Percentiles rank a stretch among this genome's conserved stretches.
Evolutionary conservation across 2,797 vertebrate genomes (phyloP).

Genomic region (Thalassophryne amazonica): DNA sequence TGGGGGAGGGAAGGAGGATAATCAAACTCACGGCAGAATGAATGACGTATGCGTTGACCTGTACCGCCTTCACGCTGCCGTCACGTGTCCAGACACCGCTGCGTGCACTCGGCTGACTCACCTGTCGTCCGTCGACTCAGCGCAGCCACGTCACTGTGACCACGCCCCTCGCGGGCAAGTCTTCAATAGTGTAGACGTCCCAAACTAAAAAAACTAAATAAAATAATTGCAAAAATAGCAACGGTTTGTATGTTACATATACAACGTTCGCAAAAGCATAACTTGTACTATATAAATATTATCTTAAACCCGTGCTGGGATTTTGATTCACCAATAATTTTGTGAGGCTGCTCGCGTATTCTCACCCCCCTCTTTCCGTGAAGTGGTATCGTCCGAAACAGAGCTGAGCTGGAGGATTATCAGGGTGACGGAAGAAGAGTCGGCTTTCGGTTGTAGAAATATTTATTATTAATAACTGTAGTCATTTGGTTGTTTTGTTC

Average conservation of each 20-base stretch:
- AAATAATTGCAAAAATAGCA: not conserved
- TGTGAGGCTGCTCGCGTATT: rapidly evolving
- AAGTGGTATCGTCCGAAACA: slow-evolving; percentile 56
- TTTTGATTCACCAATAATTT: rapidly evolving
- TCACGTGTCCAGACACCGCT: slow-evolving; percentile 30
- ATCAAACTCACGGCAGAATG: no score
- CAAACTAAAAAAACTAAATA: no score
- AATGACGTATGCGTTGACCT: no score
- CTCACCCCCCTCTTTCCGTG: rapidly evolving
- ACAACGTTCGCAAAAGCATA: no score
- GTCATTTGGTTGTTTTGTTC: no score
- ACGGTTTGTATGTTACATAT: no score
- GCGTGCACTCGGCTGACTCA: slow-evolving; percentile 12
- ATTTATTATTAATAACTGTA: no score
- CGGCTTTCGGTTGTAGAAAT: no score
- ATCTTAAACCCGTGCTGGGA: rapidly evolving
- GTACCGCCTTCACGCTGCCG: not conserved
- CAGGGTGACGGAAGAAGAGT: slow-evolving; percentile 11
- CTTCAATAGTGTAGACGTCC: no score
- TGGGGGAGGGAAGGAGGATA: no score
- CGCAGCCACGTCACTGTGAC: slow-evolving; percentile 42
- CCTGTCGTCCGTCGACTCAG: slow-evolving; percentile 35
- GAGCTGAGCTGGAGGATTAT: slow-evolving; percentile 43
- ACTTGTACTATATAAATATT: rapidly evolving
- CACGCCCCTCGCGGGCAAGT: no score